These are phyloP conservation scores for Calameuta idolon DNA, from an alignment of 2,888 invertebrate species.

Conservation along the genomic window DNA sequence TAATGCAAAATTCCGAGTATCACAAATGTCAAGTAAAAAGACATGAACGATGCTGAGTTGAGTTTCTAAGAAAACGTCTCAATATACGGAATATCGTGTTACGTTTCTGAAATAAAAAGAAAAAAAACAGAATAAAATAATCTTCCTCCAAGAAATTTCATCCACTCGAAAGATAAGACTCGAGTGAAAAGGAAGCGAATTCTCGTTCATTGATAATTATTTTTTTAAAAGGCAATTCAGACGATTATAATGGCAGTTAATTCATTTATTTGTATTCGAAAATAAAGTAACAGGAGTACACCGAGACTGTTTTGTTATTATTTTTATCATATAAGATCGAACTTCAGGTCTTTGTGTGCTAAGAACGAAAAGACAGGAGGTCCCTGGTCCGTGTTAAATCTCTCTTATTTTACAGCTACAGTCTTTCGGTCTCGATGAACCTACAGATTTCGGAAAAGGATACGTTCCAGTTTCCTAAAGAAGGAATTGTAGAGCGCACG, in stretches of 20 bases:
- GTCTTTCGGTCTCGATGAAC: not conserved
- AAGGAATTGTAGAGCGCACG: not conserved
- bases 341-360: not conserved
- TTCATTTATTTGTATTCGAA: not conserved
- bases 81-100: not conserved
- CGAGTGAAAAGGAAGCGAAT: not conserved
- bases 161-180: not conserved
- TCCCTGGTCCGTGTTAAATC: not conserved
- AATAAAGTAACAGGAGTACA: not conserved
- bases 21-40: no score
- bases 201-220: not conserved
- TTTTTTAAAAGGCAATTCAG: no score
- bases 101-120: no score
- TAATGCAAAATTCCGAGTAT: no score
- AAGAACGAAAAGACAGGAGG: not conserved
- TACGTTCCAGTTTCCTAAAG: not conserved
- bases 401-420: not conserved
- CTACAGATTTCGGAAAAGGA: not conserved
- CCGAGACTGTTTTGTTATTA: not conserved
- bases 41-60: not conserved
- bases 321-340: not conserved
- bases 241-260: not conserved
- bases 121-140: no score
- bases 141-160: no score
- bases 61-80: not conserved